Evolutionary conservation across 2,888 invertebrate genomes (phyloP).

Genomic region (Agrochola circellaris): DNA sequence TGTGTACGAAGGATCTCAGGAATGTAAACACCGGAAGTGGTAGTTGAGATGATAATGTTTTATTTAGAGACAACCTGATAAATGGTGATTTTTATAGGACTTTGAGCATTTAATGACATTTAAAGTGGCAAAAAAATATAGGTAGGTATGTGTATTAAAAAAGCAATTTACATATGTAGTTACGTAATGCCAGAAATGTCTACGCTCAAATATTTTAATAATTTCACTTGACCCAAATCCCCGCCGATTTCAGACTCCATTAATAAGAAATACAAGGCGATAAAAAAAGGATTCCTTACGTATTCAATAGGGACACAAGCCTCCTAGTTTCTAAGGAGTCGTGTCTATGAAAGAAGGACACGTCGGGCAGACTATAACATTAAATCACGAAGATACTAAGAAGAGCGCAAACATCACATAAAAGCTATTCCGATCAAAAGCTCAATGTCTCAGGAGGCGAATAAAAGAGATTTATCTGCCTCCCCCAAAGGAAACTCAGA

Average conservation of each 20-base stretch:
- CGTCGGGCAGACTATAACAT: constrained; percentile 82
- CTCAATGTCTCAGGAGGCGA: constrained; percentile 84
- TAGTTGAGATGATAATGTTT: constrained; percentile 41
- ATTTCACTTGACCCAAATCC: constrained; percentile 44
- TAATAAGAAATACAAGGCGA: constrained; percentile 69
- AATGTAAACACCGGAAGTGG: constrained; percentile 73
- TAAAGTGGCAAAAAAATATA: constrained; percentile 3
- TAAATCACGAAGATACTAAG: constrained; percentile 85
- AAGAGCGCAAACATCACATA: constrained; percentile 88
- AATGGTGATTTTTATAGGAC: constrained; percentile 1
- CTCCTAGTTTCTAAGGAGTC: constrained; percentile 69
- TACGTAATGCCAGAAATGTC: constrained; percentile 24
- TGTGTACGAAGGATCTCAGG: constrained; percentile 74
- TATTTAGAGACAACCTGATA: neutral
- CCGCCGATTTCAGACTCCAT: constrained; percentile 63
- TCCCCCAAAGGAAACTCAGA: constrained; percentile 84
- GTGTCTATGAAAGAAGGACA: constrained; percentile 75
- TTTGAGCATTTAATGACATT: constrained; percentile 9
- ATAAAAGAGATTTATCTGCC: constrained; percentile 88
- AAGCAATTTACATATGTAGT: neutral
- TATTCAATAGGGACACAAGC: constrained; percentile 70
- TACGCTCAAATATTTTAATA: constrained; percentile 27
- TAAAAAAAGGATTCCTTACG: constrained; percentile 66
- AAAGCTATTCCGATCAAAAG: constrained; percentile 88
- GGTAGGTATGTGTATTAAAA: neutral